Base-by-base conservation (phyloP, 1,140 invertebrate species). In the Drosophila elegans region DNA sequence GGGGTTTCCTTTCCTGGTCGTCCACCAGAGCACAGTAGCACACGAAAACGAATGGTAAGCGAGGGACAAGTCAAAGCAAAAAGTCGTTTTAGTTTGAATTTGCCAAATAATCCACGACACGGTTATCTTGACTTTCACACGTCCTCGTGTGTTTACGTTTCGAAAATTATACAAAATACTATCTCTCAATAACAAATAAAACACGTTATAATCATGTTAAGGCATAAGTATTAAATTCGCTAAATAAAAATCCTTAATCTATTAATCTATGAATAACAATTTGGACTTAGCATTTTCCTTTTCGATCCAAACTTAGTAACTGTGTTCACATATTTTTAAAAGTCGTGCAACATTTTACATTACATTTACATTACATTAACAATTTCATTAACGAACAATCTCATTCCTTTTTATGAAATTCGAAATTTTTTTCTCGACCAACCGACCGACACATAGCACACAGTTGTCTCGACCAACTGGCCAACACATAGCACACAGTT, bases 121-220 rank as follows among this genome's bases (percentile, higher is more conserved):
- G 44, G 44, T 16, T 16, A 45, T 45, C 6, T 16, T 45, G 45
- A 48, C 21, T 12, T 48, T 6, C 45, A 27, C 21, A 48, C 45
- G 45, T 48, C 45, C 5, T 48, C 45, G 45, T 29, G 45, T 39
- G 38, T 39, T 12, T 39, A 0, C 38, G n/a, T 2, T 12, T 11
- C n/a, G 12, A 7, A 10, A 29, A 49, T 4, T 29, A 29, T 48
- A 27, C 25, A 7, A 48, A 29, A 27, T 29, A 49, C 7, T 11
- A 29, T 49, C 25, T 49, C 21, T 5, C 46, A 49, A 46, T 46
- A 46, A 46, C 12, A 46, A 46, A 49, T 29, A 13, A 4, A n/a
- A 29, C 46, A 32, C 9, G 25, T 29, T 49, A 10, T 46, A 29
- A 29, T 29, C 27, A 11, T 6, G 44, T 25, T 12, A 46, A 46